Base-by-base conservation (phyloP, 2,113 vertebrate genomes). In the Xyrauchen texanus region DNA sequence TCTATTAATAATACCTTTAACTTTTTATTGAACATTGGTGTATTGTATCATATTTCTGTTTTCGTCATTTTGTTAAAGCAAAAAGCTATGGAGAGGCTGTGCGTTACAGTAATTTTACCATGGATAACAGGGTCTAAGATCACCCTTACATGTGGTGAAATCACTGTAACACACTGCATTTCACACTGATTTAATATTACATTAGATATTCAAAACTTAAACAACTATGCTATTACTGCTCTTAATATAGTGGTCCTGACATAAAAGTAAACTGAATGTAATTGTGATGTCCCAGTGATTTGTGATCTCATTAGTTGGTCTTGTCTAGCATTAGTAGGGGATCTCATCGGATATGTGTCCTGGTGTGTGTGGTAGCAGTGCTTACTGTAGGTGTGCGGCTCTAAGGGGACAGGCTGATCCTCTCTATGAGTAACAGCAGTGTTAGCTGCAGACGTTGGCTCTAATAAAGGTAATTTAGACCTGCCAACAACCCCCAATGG, bases 401-500 rank as follows among this genome's bases (percentile, higher is more conserved):
- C 75, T 77, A 52, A 58, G 65, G 76, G 76, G 76, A 77, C 76
- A 77, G 65, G 55, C 57, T 60, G 76, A 77, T 77, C 65, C 63
- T 81, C 21, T 68, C 47, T 61, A 55, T 81, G 53, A 51, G 79
- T 74, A 81, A 75, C 72, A 81, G 72, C 64, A 63, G 65, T 51
- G 72, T 58, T 76, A 75, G 71, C 55, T 76, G 64, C 34, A 75
- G 79, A 81, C 79, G 47, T 52, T 66, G 64, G 53, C 79, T 68
- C 71, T 81, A 81, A 81, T 81, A 77, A 77, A 77, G 76, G 79
- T 76, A 81, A 81, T 81, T 81, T 81, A 75, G 65, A 68, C 71
- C 71, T 75, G 79, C 70, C 64, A 71, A 71, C 49, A 64, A 71
- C 77, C 68, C 77, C 77, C 61, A 71, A 46, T 79, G 68, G 77